phyloP scores from a whole-genome alignment of 2,113 vertebrate genomes.

The Procavia capensis region DNA sequence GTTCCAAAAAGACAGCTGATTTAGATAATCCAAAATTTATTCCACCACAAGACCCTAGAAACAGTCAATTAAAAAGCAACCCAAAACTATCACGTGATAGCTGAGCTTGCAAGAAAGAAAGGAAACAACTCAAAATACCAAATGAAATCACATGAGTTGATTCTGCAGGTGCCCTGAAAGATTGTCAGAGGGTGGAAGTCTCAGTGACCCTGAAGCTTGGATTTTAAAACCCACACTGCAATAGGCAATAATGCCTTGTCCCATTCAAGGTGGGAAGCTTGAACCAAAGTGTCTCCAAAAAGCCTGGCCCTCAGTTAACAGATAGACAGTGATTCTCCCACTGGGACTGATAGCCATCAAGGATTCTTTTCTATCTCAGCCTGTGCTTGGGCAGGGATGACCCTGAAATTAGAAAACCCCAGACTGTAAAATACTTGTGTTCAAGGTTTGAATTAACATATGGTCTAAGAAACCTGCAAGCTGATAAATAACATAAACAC shows the following conservation, averaged over 20 bases:
- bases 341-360: background rate
- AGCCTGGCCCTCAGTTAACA: background rate
- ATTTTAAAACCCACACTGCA: background rate
- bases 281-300: background rate
- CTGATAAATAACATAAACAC: background rate
- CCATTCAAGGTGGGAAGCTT: background rate
- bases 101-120: background rate
- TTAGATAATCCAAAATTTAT: background rate
- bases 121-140: background rate
- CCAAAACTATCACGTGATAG: background rate
- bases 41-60: background rate
- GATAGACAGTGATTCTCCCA: background rate
- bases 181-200: rapidly evolving
- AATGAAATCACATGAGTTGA: background rate
- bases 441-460: background rate
- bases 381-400: background rate
- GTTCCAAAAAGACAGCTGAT: background rate
- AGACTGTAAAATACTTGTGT: background rate
- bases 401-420: background rate
- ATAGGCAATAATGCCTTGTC: background rate
- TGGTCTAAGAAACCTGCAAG: background rate
- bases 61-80: background rate
- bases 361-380: background rate
- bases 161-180: background rate
- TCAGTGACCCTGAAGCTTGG: too few relatives aligned